Percentiles rank a stretch among this genome's conserved stretches.
Evolutionary conservation across 2,113 vertebrate species (phyloP).

Genomic region (Malurus melanocephalus): DNA sequence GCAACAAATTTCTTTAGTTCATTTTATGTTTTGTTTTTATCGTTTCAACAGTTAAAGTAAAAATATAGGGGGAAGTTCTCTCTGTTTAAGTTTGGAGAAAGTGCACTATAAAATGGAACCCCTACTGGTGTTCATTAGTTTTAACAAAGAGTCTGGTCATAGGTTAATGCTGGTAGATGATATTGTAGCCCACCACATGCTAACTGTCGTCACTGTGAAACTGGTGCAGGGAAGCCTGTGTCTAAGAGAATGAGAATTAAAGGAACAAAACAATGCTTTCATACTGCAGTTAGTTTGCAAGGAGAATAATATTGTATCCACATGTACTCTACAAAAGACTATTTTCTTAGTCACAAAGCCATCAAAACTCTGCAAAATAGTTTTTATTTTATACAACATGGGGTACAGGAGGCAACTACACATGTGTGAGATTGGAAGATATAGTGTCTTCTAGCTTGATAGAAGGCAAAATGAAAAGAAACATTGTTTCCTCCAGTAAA

Average conservation of each 20-base stretch:
- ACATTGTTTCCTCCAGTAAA: not conserved
- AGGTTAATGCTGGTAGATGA: constrained; percentile 20
- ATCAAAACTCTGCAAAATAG: not conserved
- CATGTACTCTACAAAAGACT: not conserved
- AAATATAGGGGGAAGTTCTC: not conserved
- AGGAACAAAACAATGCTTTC: not conserved
- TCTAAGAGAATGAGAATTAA: not conserved
- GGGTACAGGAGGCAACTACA: rapidly evolving
- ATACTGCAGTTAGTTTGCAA: not conserved
- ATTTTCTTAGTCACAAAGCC: not conserved
- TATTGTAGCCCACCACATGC: constrained; percentile 10
- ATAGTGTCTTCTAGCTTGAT: not conserved
- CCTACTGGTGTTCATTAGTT: constrained; percentile 54
- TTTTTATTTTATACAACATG: not conserved
- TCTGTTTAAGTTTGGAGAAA: not conserved
- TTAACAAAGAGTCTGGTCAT: constrained; percentile 47
- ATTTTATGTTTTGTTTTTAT: constrained; percentile 25
- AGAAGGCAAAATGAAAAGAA: not conserved
- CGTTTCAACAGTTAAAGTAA: not conserved
- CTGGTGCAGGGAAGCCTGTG: not conserved
- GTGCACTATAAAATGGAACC: constrained; percentile 28
- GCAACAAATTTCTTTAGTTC: not conserved
- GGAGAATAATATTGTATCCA: not conserved
- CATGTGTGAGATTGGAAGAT: not conserved
- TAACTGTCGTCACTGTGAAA: not conserved